Evolutionary conservation across 2,797 vertebrate genomes (phyloP), one percentile per base, ranked within the genome.

Genomic region (Halcyon chelicuti): DNA sequence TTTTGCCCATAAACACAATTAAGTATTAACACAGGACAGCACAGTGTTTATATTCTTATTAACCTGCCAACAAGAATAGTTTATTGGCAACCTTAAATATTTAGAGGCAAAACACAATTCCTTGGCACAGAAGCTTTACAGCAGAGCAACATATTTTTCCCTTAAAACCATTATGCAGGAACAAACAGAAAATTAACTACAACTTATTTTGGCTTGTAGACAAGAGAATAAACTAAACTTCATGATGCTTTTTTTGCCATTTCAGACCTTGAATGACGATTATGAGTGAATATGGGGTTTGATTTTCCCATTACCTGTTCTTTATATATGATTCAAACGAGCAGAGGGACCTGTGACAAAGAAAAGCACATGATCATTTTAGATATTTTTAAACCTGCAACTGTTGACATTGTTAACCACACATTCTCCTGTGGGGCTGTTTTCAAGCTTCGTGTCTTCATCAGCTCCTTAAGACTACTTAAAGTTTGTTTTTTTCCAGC

Each of bases 261-360:
- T 74, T 74, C 92, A 95, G 72, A 95, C 75, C 58, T 82, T 88
- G 87, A 91, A 82, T 35, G 78, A 93, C 46, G 86, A 92, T 86
- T 62, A 86, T 52, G 71, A 77, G 73, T 55, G 33, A 80, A 86
- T 80, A 87, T 0, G 1, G 84, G 80, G 61, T 57, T 96, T 73
- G 74, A 66, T 90, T 95, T 97, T 94, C 94, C 95, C 90, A 44
- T 58, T 46, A 92, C 57, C 93, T 87, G 81, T 68, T 94, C 79
- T 92, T 88, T 86, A 65, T 33, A 22, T 22, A 46, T 9, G 77
- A 70, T 42, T 98, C 97, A 98, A 91, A 98, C 97, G 0, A 98
- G 98, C 88, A 97, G 94, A 91, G 98, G 98, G 91, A 98, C 98
- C 98, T 98, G 90, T 46, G 93, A 96, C n/a, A 95, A 97, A 94